Conservation (phyloP, 1,140 invertebrate species). For the Cephus cinctus region DNA sequence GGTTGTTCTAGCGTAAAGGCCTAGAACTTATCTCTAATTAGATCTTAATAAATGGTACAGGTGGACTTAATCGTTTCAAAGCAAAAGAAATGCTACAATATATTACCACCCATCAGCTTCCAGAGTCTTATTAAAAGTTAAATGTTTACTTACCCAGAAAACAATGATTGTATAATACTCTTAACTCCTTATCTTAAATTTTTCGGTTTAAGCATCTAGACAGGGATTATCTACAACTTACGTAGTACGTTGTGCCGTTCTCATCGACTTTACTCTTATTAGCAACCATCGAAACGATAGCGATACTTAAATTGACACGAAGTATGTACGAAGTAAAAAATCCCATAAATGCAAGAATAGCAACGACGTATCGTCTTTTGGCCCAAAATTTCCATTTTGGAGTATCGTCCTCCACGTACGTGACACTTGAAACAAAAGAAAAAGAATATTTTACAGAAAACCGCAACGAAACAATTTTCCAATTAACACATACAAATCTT, state of each 20-base stretch:
- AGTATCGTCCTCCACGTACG: conserved; percentile 50
- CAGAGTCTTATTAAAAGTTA: background rate
- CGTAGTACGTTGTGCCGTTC: conserved; percentile 58
- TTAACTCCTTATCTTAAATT: too few species aligned
- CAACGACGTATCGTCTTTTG: conserved; percentile 70
- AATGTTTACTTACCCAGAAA: background rate
- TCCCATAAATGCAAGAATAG: conserved; percentile 79
- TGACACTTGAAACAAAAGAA: conserved; percentile 49
- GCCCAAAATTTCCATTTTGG: conserved; percentile 70
- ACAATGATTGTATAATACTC: background rate
- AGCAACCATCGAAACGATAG: conserved; percentile 85
- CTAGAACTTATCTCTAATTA: background rate
- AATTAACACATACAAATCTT: background rate
- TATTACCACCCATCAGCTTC: too few species aligned
- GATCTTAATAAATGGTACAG: background rate
- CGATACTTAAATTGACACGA: conserved; percentile 85
- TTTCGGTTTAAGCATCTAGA: too few species aligned
- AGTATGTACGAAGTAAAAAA: conserved; percentile 87
- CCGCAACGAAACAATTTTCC: background rate
- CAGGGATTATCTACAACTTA: conserved; percentile 41
- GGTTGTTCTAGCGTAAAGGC: conserved; percentile 1
- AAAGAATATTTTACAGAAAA: background rate
- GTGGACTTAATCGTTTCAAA: background rate
- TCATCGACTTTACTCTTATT: conserved; percentile 59
- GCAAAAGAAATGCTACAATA: background rate